A percentile compares a stretch with the other conserved stretches of the same genome.
Conservation (phyloP, 2,888 invertebrate species). For the Zonitis immaculata region DNA sequence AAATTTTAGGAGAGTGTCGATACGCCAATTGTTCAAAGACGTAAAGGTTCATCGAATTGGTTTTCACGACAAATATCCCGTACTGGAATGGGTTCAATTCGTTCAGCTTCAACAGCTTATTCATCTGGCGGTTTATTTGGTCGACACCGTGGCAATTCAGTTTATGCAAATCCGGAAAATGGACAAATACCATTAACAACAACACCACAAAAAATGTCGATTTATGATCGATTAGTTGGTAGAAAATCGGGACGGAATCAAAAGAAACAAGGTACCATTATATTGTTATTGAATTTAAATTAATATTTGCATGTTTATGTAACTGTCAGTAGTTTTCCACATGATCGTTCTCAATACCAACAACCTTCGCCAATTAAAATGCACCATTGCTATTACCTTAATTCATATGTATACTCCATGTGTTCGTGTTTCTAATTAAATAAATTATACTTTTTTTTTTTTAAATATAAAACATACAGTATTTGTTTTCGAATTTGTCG, state of each 20-base stretch:
- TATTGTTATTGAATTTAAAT: background rate
- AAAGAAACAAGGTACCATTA: conserved; percentile 65
- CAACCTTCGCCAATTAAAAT: conserved; percentile 8
- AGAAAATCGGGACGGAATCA: conserved; percentile 71
- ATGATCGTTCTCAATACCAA: conserved; percentile 3
- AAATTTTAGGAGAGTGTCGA: conserved; percentile 76
- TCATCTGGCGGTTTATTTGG: conserved; percentile 75
- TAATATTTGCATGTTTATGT: conserved; percentile 5
- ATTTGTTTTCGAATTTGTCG: background rate
- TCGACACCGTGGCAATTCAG: conserved; percentile 73
- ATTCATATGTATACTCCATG: conserved; percentile 13
- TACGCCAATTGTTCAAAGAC: conserved; percentile 77
- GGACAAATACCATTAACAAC: conserved; percentile 53
- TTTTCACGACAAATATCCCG: conserved; percentile 79
- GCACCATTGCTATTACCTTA: conserved; percentile 2
- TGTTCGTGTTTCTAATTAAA: background rate
- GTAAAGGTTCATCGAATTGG: conserved; percentile 71
- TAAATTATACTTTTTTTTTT: background rate
- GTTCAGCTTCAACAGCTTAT: conserved; percentile 81
- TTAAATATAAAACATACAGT: background rate
- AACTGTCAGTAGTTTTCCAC: conserved; percentile 8
- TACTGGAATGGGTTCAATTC: conserved; percentile 78
- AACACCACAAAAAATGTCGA: conserved; percentile 64
- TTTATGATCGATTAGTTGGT: conserved; percentile 79
- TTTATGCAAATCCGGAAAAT: conserved; percentile 55